A percentile compares a stretch with the other conserved stretches of the same genome.
Evolutionary conservation across 2,797 vertebrate genomes (phyloP).

Genomic region (Enteromius trimaculatus): DNA sequence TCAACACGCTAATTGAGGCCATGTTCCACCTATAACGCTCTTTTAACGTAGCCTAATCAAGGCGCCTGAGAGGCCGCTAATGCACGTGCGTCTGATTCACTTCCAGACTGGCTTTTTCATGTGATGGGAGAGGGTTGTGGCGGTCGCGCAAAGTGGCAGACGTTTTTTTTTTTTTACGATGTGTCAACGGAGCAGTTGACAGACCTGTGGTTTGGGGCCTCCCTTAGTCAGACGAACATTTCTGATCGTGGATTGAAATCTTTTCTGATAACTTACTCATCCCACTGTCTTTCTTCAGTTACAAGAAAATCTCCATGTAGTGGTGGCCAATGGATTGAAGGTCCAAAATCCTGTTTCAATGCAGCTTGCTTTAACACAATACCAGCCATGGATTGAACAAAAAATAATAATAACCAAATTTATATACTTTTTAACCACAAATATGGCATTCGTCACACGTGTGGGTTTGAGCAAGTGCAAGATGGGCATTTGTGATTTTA

Average conservation of each 20-base stretch:
- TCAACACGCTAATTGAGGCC: slow-evolving; percentile 51
- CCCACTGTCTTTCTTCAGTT: not conserved
- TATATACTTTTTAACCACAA: too few relatives aligned
- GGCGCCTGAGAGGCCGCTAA: slow-evolving; percentile 43
- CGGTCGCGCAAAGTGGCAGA: slow-evolving; percentile 31
- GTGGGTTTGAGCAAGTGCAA: not conserved
- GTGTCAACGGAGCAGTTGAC: slow-evolving; percentile 52
- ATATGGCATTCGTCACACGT: not conserved
- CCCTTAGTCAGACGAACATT: slow-evolving; percentile 36
- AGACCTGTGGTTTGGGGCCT: slow-evolving; percentile 54
- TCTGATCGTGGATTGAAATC: slow-evolving; percentile 56
- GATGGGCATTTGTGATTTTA: not conserved
- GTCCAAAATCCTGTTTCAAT: not conserved
- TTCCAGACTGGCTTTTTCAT: slow-evolving; percentile 42
- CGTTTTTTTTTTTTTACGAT: slow-evolving; percentile 48
- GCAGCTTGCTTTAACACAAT: not conserved
- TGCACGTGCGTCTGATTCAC: slow-evolving; percentile 47
- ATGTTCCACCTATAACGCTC: slow-evolving; percentile 43
- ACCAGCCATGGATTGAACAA: not conserved
- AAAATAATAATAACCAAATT: too few relatives aligned
- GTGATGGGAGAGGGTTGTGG: slow-evolving; percentile 51
- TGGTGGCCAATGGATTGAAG: not conserved
- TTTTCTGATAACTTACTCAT: not conserved
- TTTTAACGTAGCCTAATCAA: slow-evolving; percentile 46
- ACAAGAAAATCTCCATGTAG: not conserved